These are phyloP conservation scores for Cochlearius cochlearius DNA, from an alignment of 2,113 vertebrate species.

Conservation along the genomic window DNA sequence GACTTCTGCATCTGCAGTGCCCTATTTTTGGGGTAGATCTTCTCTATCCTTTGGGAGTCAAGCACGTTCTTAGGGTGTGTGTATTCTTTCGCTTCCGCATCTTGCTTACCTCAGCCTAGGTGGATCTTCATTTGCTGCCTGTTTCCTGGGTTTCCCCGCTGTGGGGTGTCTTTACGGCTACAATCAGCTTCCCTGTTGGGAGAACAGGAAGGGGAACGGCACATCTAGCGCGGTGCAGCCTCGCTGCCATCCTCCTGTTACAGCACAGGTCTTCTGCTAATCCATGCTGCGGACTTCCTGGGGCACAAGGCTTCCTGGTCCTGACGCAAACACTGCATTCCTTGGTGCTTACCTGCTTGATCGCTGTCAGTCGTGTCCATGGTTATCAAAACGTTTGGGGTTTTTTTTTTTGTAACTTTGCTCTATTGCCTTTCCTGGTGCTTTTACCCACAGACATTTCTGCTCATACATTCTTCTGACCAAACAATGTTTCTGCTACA, in stretches of 20 bases:
- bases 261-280: neutral
- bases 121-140: neutral
- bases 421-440: neutral
- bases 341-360: neutral
- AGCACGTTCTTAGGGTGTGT: neutral
- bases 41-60: neutral
- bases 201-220: neutral
- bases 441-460: neutral
- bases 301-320: neutral
- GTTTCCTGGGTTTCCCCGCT: neutral
- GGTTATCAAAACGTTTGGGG: neutral
- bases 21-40: neutral
- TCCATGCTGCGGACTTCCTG: neutral
- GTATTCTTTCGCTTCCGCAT: neutral
- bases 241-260: neutral
- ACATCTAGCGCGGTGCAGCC: neutral
- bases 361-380: neutral
- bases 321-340: neutral
- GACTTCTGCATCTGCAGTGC: neutral
- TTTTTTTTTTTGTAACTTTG: accelerated
- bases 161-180: neutral
- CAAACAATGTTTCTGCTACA: neutral
- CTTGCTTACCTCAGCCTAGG: neutral
- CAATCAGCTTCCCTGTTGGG: neutral
- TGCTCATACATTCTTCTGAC: neutral